phyloP scores from a whole-genome alignment of 2,888 invertebrate species.

The Drosophila maculinotata region DNA sequence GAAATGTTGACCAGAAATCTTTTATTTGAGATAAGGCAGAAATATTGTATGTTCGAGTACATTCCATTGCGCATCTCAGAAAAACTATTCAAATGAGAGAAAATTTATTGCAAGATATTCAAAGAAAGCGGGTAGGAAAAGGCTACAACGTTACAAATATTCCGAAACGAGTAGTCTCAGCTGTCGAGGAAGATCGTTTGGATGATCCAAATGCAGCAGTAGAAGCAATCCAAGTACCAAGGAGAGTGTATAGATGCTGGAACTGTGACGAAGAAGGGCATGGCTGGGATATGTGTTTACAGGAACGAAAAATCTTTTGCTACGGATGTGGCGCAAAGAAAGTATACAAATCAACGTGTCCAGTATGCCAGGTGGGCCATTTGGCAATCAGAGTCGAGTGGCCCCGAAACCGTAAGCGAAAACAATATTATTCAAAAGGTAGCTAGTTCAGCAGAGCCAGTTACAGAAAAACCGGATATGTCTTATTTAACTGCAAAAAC shows the following conservation, averaged over 20 bases:
- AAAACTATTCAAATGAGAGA: constrained; percentile 1
- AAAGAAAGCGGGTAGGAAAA: neutral
- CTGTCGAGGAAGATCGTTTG: neutral
- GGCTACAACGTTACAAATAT: neutral
- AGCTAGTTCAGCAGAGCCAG: too few relatives aligned
- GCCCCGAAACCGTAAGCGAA: too few relatives aligned
- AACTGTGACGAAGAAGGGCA: neutral
- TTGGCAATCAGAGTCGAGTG: too few relatives aligned
- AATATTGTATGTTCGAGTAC: neutral
- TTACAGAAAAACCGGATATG: neutral
- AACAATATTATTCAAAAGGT: too few relatives aligned
- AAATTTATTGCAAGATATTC: neutral
- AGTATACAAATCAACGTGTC: neutral
- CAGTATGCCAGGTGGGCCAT: neutral
- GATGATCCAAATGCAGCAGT: neutral
- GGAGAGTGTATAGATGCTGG: neutral
- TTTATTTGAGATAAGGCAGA: neutral
- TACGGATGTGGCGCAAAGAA: neutral
- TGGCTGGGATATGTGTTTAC: constrained; percentile 2
- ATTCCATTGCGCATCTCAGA: neutral
- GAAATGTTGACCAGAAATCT: neutral
- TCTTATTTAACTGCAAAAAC: neutral
- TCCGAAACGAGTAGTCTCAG: neutral
- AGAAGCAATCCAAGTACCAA: too few relatives aligned
- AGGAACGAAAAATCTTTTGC: neutral